phyloP scores from a whole-genome alignment of 2,888 invertebrate genomes.

The Papilio elwesi region DNA sequence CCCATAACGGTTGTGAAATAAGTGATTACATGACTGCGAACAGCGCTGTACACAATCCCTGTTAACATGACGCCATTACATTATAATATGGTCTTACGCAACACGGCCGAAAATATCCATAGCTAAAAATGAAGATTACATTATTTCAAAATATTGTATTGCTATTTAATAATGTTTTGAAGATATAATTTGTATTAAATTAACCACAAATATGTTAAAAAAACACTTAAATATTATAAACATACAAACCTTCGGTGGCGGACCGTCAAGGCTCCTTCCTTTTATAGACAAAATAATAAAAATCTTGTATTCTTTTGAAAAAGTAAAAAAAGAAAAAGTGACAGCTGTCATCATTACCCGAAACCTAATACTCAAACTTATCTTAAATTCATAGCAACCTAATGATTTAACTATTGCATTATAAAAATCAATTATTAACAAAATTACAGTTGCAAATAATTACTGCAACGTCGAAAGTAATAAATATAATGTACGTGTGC shows the following conservation, averaged over 20 bases:
- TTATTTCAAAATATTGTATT: too few species aligned
- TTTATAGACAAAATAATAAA: slow-evolving; percentile 31
- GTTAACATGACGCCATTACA: too few species aligned
- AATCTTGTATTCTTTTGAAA: slow-evolving; percentile 5
- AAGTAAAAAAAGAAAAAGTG: slow-evolving; percentile 13
- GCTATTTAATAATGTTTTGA: too few species aligned
- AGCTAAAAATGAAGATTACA: too few species aligned
- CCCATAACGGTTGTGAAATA: neutral
- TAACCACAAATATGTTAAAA: too few species aligned
- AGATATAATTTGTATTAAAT: too few species aligned
- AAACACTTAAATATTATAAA: neutral
- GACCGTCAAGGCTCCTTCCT: slow-evolving; percentile 21
- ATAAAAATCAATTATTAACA: slow-evolving; percentile 40
- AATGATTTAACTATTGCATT: slow-evolving; percentile 42
- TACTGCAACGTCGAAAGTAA: slow-evolving; percentile 36
- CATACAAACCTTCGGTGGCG: neutral
- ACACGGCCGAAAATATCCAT: too few species aligned
- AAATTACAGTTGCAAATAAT: slow-evolving; percentile 45
- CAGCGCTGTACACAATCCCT: too few species aligned
- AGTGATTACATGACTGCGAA: too few species aligned
- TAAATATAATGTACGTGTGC: slow-evolving; percentile 61
- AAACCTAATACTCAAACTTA: slow-evolving; percentile 36
- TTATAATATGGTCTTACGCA: too few species aligned
- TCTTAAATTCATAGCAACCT: slow-evolving; percentile 40
- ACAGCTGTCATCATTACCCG: slow-evolving; percentile 33